Base-by-base conservation (phyloP, 2,888 invertebrate genomes). In the Neoitamus cyanurus region DNA sequence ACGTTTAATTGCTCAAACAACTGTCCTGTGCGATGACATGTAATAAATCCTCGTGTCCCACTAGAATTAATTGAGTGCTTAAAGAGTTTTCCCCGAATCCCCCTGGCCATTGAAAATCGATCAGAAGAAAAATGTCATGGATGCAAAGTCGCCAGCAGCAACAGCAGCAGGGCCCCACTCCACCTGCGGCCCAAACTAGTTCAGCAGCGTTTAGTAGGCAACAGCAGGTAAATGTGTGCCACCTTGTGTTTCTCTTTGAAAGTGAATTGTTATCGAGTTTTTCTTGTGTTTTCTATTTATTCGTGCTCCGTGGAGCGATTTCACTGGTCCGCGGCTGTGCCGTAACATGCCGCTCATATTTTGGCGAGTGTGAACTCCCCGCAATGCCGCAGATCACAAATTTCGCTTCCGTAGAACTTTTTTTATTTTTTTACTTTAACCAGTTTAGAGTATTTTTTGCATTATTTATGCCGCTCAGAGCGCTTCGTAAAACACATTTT, bases 181-280 rank as follows among this genome's bases (percentile, higher is more conserved):
- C 31, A 28, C 68, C 80, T 83, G 46, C 84, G 73, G 28, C 69
- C 25, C 86, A 86, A 86, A 86, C 73, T 84, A 83, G 84, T 84
- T 83, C 86, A 73, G 48, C 84, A 20, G 83, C 80, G 34, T 86
- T 83, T 73, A 80, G 83, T 83, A 70, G 83, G 58, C 85, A 84
- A 69, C 85, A 85, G 78, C 85, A 85, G 85, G 85, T 85, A 85
- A 85, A 84, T 85, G 84, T 77, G 77, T 77, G 77, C 46, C 77
- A 77, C 77, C 42, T 77, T 77, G 20, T 69, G 11, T 9, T 70
- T 69, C 75, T 36, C 46, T 34, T 58, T 80, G 80, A 80, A 80
- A 80, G 80, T 80, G 80, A 80, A 80, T 48, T 68, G 25, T 80
- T 48, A 20, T 34, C 31, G 25, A 34, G 20, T 73, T 73, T 73